Percentiles rank a stretch among this genome's conserved stretches.
phyloP scores from a whole-genome alignment of 2,113 vertebrate species.

The Pollachius pollachius region DNA sequence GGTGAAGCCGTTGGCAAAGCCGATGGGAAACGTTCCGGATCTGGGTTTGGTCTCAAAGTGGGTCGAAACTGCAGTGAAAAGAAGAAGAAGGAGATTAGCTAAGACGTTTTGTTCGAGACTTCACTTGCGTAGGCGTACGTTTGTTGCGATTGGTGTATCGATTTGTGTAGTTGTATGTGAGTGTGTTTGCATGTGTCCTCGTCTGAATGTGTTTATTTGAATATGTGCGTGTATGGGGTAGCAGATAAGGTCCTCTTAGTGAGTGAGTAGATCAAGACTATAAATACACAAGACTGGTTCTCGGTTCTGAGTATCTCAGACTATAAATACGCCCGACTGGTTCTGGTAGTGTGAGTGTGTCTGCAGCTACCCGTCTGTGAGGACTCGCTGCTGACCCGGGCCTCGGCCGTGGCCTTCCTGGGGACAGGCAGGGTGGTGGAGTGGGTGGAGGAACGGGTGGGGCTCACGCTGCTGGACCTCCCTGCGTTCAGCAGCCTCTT shows the following conservation, averaged over 20 bases:
- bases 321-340: too few relatives aligned
- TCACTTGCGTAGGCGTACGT: not conserved
- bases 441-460: conserved; percentile 56
- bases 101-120: not conserved
- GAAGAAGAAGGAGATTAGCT: not conserved
- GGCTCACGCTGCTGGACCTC: conserved; percentile 64
- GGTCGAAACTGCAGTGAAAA: conserved; percentile 36
- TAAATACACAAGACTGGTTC: too few relatives aligned
- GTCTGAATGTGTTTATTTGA: too few relatives aligned
- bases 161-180: not conserved
- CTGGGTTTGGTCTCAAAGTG: conserved; percentile 13
- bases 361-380: conserved; percentile 56
- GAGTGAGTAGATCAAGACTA: too few relatives aligned
- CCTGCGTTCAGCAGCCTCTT: conserved; percentile 66
- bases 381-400: conserved; percentile 51
- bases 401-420: conserved; percentile 50
- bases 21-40: not conserved
- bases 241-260: too few relatives aligned
- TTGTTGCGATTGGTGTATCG: not conserved
- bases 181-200: not conserved
- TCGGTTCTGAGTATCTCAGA: too few relatives aligned
- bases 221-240: too few relatives aligned
- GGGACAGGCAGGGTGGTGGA: conserved; percentile 58
- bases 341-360: too few relatives aligned
- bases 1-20: too few relatives aligned